Evolutionary conservation across 2,113 vertebrate species (phyloP).

Genomic region (Myotis brandtii): DNA sequence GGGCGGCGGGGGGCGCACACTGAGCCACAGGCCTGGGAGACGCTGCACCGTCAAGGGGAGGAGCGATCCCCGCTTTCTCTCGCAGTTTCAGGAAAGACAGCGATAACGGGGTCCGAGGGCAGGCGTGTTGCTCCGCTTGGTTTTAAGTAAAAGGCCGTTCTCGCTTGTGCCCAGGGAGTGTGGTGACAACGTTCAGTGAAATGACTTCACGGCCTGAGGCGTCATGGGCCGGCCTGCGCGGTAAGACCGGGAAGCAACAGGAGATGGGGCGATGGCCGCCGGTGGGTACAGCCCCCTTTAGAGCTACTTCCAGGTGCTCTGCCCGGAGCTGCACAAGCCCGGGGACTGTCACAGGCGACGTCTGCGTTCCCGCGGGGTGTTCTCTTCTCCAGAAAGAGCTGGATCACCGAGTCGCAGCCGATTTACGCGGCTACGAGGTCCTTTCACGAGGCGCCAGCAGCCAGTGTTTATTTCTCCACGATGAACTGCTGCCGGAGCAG

Average conservation of each 20-base stretch:
- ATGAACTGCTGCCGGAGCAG: conserved; percentile 66
- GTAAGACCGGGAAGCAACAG: conserved; percentile 65
- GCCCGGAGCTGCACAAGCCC: too few species aligned
- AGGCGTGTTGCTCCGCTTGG: conserved; percentile 61
- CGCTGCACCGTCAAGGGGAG: too few species aligned
- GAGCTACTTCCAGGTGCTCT: too few species aligned
- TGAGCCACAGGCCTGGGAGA: background rate
- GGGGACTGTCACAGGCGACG: too few species aligned
- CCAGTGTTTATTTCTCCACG: conserved; percentile 71
- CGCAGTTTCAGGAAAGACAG: conserved; percentile 82
- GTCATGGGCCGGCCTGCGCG: conserved; percentile 74
- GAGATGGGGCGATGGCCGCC: conserved; percentile 66
- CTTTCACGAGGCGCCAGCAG: conserved; percentile 60
- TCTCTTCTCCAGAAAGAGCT: conserved; percentile 63
- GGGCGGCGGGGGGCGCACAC: background rate
- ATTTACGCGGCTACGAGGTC: conserved; percentile 63
- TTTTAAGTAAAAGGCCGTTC: conserved; percentile 83
- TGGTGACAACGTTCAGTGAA: conserved; percentile 77
- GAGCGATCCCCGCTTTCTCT: conserved; percentile 56
- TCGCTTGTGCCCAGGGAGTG: conserved; percentile 59
- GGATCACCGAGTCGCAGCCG: conserved; percentile 54
- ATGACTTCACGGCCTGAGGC: conserved; percentile 74
- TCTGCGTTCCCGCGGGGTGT: background rate
- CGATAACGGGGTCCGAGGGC: conserved; percentile 73
- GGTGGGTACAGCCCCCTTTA: conserved; percentile 58